phyloP scores from a whole-genome alignment of 2,888 invertebrate genomes.

The Polymixis lichenea region DNA sequence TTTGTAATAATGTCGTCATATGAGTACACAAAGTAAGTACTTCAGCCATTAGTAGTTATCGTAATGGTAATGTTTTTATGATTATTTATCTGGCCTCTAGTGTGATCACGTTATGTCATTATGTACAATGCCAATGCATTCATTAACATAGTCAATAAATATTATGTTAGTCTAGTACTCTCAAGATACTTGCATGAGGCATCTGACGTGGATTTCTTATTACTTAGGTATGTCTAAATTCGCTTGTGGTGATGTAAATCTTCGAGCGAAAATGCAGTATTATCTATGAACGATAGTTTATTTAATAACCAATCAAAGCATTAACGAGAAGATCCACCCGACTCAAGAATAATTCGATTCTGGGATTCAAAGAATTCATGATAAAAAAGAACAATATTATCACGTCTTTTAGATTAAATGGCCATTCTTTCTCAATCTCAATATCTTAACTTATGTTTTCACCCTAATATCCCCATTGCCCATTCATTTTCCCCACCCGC shows the following conservation, averaged over 20 bases:
- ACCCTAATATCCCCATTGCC: not conserved
- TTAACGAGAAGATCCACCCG: not conserved
- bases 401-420: not conserved
- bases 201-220: not conserved
- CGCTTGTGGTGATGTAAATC: not conserved
- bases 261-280: conserved; percentile 7
- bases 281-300: not conserved
- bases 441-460: conserved; percentile 12
- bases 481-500: conserved; percentile 7
- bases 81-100: conserved; percentile 16
- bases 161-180: not conserved
- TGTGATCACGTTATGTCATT: conserved; percentile 1
- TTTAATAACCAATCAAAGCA: conserved; percentile 9
- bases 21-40: not conserved
- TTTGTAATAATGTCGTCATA: not conserved
- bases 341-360: not conserved
- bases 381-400: not conserved
- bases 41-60: not conserved
- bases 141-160: conserved; percentile 16
- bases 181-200: not conserved
- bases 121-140: conserved; percentile 15
- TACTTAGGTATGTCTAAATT: not conserved
- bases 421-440: not conserved
- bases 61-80: conserved; percentile 4
- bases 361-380: not conserved